A percentile compares a stretch with the other conserved stretches of the same genome.
Conservation (phyloP, 2,113 vertebrate species). For the Tonatia bakeri region DNA sequence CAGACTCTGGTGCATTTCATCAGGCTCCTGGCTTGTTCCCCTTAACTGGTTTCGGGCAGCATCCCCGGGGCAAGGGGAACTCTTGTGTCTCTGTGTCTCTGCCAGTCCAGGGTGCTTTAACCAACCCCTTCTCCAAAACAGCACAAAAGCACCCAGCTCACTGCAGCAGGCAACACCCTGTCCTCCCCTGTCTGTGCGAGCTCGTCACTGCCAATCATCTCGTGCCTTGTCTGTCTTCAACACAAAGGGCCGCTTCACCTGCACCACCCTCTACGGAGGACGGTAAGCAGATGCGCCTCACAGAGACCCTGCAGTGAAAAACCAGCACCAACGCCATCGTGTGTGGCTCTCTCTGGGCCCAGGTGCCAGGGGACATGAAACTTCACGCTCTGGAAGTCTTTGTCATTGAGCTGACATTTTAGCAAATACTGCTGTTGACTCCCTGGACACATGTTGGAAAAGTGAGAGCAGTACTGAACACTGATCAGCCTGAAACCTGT, state of each 20-base stretch:
- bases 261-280: not conserved
- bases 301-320: not conserved
- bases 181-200: not conserved
- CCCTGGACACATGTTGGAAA: not conserved
- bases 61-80: not conserved
- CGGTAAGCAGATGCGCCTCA: not conserved
- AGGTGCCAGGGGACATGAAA: rapidly evolving
- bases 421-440: not conserved
- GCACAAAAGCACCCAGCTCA: not conserved
- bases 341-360: not conserved
- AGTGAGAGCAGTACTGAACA: not conserved
- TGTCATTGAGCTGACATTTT: not conserved
- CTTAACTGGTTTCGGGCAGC: not conserved
- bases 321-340: rapidly evolving
- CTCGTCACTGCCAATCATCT: not conserved
- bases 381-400: not conserved
- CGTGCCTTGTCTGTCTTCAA: not conserved
- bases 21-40: not conserved
- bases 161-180: rapidly evolving
- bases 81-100: constrained; percentile 15
- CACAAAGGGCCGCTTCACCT: not conserved
- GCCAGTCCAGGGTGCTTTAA: not conserved
- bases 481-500: not conserved
- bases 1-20: constrained; percentile 13
- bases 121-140: not conserved